phyloP scores from a whole-genome alignment of 2,113 vertebrate species.

The Thinocorus orbignyianus region DNA sequence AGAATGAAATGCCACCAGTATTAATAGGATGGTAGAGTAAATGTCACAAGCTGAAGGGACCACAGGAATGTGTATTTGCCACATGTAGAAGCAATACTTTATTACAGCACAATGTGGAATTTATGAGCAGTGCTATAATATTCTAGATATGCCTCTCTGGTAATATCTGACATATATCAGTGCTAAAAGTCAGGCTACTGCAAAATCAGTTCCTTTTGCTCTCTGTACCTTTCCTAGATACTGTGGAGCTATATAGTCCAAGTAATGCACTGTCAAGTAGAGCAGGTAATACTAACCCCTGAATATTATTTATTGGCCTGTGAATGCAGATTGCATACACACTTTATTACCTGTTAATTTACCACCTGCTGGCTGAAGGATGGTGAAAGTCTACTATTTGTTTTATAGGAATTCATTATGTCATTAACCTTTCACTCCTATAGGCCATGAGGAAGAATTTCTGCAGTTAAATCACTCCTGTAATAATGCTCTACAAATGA shows the following conservation, averaged over 20 bases:
- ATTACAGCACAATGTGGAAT: not conserved
- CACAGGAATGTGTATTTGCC: slow-evolving; percentile 22
- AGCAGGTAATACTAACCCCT: slow-evolving; percentile 19
- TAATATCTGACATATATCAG: slow-evolving; percentile 43
- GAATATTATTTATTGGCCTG: slow-evolving; percentile 51
- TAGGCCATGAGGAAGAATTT: slow-evolving; percentile 33
- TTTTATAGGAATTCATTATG: slow-evolving; percentile 75
- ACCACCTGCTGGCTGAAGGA: slow-evolving; percentile 64
- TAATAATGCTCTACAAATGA: slow-evolving; percentile 58
- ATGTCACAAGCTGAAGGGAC: slow-evolving; percentile 22
- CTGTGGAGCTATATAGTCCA: not conserved
- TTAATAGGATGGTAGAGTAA: slow-evolving; percentile 25
- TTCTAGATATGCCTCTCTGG: slow-evolving; percentile 5
- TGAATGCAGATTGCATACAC: slow-evolving; percentile 54
- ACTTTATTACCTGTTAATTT: slow-evolving; percentile 73
- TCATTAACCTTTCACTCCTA: slow-evolving; percentile 72
- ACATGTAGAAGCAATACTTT: slow-evolving; percentile 19
- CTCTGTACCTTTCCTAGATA: not conserved
- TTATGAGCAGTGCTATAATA: slow-evolving; percentile 31
- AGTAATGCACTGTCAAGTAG: slow-evolving; percentile 26
- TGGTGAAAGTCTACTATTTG: slow-evolving; percentile 58
- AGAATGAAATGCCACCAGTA: slow-evolving; percentile 40
- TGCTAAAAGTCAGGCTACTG: slow-evolving; percentile 11
- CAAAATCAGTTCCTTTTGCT: not conserved
- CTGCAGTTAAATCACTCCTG: slow-evolving; percentile 47